Percentiles rank a stretch among this genome's conserved stretches.
Conservation (phyloP, 2,113 vertebrate species). For the Solea solea region DNA sequence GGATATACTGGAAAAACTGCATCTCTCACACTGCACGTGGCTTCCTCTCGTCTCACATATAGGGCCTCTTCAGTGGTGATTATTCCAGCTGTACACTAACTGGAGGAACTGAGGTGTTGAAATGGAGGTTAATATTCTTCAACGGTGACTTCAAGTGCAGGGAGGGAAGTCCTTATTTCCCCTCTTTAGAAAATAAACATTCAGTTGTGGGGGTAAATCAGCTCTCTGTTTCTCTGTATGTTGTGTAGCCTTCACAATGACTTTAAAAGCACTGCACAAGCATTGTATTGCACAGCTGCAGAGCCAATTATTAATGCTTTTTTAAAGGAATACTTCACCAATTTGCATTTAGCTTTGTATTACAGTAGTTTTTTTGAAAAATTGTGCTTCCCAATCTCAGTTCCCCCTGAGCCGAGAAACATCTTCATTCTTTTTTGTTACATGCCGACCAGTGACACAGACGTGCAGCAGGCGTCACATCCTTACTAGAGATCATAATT, state of each 20-base stretch:
- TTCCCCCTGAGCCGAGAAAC: too few species aligned
- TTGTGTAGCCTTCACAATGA: conserved; percentile 15
- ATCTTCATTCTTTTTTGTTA: too few species aligned
- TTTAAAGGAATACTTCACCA: too few species aligned
- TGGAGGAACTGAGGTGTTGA: neutral
- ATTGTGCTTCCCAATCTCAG: too few species aligned
- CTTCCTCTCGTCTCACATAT: neutral
- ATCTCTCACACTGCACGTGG: neutral
- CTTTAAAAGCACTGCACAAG: conserved; percentile 13
- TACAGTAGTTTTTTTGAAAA: too few species aligned
- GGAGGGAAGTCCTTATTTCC: neutral
- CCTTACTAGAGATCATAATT: conserved; percentile 2
- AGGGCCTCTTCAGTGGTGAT: conserved; percentile 1
- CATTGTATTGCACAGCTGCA: conserved; percentile 1
- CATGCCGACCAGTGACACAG: too few species aligned
- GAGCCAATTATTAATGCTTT: conserved; percentile 14
- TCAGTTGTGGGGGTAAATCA: conserved; percentile 14
- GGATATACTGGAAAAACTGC: neutral
- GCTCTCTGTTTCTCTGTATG: conserved; percentile 6
- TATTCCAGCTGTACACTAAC: conserved; percentile 7
- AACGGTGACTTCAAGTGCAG: conserved; percentile 6
- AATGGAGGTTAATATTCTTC: conserved; percentile 24
- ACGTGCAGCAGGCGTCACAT: neutral
- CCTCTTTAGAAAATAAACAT: conserved; percentile 27
- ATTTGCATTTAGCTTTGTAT: too few species aligned